A percentile compares a stretch with the other conserved stretches of the same genome.
Evolutionary conservation across 2,113 vertebrate species (phyloP).

Genomic region (Strix uralensis): DNA sequence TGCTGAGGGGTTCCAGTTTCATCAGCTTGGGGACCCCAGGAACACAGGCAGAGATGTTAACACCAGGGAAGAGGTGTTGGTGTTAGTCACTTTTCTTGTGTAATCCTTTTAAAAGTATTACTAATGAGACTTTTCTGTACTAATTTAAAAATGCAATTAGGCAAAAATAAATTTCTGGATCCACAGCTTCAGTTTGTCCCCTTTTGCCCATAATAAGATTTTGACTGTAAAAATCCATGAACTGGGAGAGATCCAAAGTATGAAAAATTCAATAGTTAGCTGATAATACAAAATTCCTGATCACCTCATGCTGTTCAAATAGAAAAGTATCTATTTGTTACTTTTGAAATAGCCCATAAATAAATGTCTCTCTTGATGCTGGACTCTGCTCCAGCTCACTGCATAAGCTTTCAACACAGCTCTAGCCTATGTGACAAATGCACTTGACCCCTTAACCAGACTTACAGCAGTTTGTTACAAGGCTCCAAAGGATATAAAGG

Average conservation of each 20-base stretch:
- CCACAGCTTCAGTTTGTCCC: background rate
- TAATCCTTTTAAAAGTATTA: background rate
- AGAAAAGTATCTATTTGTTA: background rate
- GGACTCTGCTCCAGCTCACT: background rate
- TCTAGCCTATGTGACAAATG: background rate
- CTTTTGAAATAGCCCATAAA: background rate
- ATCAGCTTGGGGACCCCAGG: background rate
- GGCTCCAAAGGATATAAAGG: background rate
- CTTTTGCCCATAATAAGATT: background rate
- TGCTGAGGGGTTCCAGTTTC: fast-evolving
- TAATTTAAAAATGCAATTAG: background rate
- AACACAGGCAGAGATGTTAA: background rate
- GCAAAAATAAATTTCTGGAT: background rate
- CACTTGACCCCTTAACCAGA: background rate
- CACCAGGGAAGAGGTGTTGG: background rate
- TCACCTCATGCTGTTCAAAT: background rate
- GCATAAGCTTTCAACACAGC: background rate
- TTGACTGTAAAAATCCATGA: background rate
- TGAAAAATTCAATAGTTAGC: background rate
- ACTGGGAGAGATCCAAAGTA: background rate
- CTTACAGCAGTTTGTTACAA: background rate
- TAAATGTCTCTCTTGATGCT: background rate
- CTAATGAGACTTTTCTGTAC: background rate
- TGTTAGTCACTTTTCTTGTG: background rate
- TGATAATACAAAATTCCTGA: background rate